Percentiles rank a stretch among this genome's conserved stretches.
Conservation (phyloP, 1,140 invertebrate species). For the Eurosta solidaginis region DNA sequence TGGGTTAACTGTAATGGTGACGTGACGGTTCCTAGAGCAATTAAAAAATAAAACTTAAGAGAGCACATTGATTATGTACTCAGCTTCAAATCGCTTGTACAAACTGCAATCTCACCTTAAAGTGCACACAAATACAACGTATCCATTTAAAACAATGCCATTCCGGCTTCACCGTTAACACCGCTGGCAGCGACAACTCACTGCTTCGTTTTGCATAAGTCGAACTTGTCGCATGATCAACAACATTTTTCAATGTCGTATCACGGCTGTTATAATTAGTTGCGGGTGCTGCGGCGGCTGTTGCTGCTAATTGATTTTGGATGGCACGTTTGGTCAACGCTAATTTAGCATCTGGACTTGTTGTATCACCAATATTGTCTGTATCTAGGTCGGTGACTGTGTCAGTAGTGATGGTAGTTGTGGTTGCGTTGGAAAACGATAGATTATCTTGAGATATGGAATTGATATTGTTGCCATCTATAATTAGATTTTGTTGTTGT, state of each 20-base stretch:
- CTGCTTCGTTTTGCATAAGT: not conserved
- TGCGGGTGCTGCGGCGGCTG: too few species aligned
- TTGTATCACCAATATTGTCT: constrained; percentile 1
- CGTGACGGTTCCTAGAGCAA: too few species aligned
- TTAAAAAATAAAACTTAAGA: too few species aligned
- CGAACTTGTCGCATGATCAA: not conserved
- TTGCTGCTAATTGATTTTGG: not conserved
- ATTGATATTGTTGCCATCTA: not conserved
- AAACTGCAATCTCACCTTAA: not conserved
- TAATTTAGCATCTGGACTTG: not conserved
- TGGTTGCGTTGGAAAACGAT: constrained; percentile 29
- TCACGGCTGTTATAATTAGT: not conserved
- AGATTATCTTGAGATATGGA: constrained; percentile 14
- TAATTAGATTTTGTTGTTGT: constrained; percentile 22
- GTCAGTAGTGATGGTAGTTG: not conserved
- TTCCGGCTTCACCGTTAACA: not conserved
- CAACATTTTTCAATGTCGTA: not conserved
- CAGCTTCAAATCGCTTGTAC: too few species aligned
- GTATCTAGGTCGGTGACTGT: constrained; percentile 6
- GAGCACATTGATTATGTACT: too few species aligned
- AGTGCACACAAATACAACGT: not conserved
- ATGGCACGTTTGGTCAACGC: not conserved
- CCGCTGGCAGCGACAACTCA: constrained; percentile 1
- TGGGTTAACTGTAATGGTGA: too few species aligned
- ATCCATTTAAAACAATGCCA: not conserved